Evolutionary conservation across 2,113 vertebrate genomes (phyloP).

Genomic region (Perccottus glenii): DNA sequence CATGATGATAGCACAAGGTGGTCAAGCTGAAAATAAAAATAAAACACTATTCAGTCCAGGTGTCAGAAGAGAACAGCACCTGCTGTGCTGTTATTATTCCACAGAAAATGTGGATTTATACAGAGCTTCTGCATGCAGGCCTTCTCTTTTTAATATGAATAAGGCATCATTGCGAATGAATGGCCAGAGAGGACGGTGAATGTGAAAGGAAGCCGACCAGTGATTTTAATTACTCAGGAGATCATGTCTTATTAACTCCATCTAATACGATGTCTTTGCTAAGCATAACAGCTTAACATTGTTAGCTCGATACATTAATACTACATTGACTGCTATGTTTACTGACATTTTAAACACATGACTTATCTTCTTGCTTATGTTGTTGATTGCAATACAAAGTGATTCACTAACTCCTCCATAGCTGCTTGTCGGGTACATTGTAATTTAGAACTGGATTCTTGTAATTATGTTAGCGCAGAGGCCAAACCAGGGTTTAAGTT

Average conservation of each 20-base stretch:
- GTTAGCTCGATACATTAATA: constrained; percentile 14
- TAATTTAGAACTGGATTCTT: too few relatives aligned
- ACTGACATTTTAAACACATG: too few relatives aligned
- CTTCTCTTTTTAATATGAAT: constrained; percentile 56
- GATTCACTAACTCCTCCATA: neutral
- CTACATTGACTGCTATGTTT: neutral
- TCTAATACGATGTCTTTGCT: constrained; percentile 27
- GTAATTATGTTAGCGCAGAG: too few relatives aligned
- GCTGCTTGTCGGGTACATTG: too few relatives aligned
- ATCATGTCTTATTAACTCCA: constrained; percentile 43
- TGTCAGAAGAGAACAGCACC: constrained; percentile 34
- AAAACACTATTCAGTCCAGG: constrained; percentile 22
- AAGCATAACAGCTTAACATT: constrained; percentile 22
- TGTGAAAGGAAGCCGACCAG: constrained; percentile 56
- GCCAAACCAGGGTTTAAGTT: too few relatives aligned
- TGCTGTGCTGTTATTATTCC: constrained; percentile 29
- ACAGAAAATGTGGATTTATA: constrained; percentile 23
- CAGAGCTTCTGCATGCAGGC: constrained; percentile 13
- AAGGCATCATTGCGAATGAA: constrained; percentile 50
- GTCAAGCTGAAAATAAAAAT: constrained; percentile 5
- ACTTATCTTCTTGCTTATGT: too few relatives aligned
- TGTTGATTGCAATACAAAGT: neutral
- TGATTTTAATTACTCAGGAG: constrained; percentile 48
- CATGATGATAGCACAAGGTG: constrained; percentile 17
- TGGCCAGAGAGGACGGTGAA: constrained; percentile 41